These are phyloP conservation scores for Palloptera scutellata DNA, from an alignment of 2,888 invertebrate species.

Conservation along the genomic window DNA sequence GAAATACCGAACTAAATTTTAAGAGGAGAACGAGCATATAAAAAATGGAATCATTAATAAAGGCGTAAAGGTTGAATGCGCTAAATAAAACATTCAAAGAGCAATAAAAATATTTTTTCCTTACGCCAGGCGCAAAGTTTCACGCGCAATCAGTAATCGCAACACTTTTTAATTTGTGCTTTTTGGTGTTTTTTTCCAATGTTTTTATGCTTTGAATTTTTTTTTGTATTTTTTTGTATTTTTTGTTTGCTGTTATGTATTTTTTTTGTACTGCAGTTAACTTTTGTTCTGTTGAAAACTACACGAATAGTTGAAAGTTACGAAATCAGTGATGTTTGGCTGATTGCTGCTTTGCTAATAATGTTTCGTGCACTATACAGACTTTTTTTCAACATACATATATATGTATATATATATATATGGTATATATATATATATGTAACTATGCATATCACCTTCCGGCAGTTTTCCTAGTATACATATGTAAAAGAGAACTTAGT, in stretches of 20 bases:
- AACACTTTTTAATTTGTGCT: no score
- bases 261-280: conserved; percentile 8
- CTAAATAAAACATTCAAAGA: no score
- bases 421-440: background rate
- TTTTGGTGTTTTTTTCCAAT: no score
- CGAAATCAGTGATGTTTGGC: conserved; percentile 25
- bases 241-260: background rate
- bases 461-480: background rate
- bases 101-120: no score
- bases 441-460: background rate
- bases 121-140: no score
- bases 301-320: background rate
- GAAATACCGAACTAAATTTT: no score
- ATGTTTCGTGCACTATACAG: background rate
- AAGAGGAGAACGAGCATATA: no score
- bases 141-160: no score
- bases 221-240: background rate
- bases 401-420: background rate
- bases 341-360: conserved; percentile 11
- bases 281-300: conserved; percentile 15
- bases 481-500: conserved; percentile 5
- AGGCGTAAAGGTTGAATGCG: no score
- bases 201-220: background rate
- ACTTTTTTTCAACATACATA: background rate
- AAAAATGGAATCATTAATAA: no score